Evolutionary conservation across 1,140 invertebrate genomes (phyloP).

Genomic region (Galleria mellonella): DNA sequence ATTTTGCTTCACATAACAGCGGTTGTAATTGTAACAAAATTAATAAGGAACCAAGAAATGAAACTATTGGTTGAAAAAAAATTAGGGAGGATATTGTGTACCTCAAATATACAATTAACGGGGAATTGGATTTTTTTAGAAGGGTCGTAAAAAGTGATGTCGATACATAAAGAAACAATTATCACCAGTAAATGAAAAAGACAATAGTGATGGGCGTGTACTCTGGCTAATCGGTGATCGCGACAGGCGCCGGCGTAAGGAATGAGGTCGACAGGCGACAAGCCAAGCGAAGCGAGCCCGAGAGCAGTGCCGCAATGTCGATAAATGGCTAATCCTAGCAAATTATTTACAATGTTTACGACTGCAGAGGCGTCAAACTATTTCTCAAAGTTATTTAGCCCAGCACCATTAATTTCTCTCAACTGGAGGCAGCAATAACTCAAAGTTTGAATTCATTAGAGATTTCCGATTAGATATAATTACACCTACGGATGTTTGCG

Average conservation of each 20-base stretch:
- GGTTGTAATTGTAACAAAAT: too few relatives aligned
- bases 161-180: neutral
- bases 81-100: too few relatives aligned
- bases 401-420: neutral
- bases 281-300: constrained; percentile 22
- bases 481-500: neutral
- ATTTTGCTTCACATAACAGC: too few relatives aligned
- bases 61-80: too few relatives aligned
- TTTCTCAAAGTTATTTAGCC: constrained; percentile 1
- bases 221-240: constrained; percentile 28
- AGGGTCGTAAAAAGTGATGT: too few relatives aligned
- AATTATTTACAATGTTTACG: constrained; percentile 23
- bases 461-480: neutral
- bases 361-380: constrained; percentile 13
- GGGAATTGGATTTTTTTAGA: too few relatives aligned
- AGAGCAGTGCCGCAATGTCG: constrained; percentile 23
- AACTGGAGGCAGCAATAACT: too few relatives aligned
- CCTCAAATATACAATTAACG: too few relatives aligned
- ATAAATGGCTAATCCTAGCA: constrained; percentile 42
- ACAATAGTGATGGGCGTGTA: constrained; percentile 53
- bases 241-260: constrained; percentile 31
- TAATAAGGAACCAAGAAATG: too few relatives aligned
- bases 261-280: constrained; percentile 43
- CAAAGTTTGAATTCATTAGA: neutral
- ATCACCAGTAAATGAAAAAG: constrained; percentile 21